Evolutionary conservation across 1,140 invertebrate genomes (phyloP).

Genomic region (Aplysia californica): DNA sequence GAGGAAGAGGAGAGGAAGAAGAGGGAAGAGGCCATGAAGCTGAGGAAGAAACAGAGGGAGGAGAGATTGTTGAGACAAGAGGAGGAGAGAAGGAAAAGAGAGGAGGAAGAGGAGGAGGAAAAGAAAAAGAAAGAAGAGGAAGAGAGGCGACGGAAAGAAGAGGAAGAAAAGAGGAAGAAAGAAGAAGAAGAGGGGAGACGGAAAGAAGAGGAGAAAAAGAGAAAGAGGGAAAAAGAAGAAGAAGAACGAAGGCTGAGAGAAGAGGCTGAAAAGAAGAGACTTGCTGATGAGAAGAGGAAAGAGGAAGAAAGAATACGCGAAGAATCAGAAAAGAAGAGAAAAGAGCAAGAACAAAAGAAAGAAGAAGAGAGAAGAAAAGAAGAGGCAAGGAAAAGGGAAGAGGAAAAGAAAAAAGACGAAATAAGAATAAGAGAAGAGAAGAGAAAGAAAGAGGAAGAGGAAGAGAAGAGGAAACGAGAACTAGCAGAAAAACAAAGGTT

Average conservation of each 20-base stretch:
- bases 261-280: not conserved
- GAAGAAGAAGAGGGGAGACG: not conserved
- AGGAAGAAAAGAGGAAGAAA: not conserved
- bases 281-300: not conserved
- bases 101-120: not conserved
- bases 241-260: not conserved
- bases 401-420: not conserved
- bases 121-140: not conserved
- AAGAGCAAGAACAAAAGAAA: not conserved
- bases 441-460: not conserved
- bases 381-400: not conserved
- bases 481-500: not conserved
- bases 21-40: not conserved
- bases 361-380: not conserved
- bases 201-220: not conserved
- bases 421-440: not conserved
- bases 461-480: not conserved
- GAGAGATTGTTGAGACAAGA: not conserved
- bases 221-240: not conserved
- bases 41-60: not conserved
- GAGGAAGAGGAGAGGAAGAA: not conserved
- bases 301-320: not conserved
- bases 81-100: not conserved
- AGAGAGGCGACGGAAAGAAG: not conserved
- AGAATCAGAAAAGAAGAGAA: not conserved